Evolutionary conservation across 2,888 invertebrate genomes (phyloP).

Genomic region (Holacanthella duospinosa): DNA sequence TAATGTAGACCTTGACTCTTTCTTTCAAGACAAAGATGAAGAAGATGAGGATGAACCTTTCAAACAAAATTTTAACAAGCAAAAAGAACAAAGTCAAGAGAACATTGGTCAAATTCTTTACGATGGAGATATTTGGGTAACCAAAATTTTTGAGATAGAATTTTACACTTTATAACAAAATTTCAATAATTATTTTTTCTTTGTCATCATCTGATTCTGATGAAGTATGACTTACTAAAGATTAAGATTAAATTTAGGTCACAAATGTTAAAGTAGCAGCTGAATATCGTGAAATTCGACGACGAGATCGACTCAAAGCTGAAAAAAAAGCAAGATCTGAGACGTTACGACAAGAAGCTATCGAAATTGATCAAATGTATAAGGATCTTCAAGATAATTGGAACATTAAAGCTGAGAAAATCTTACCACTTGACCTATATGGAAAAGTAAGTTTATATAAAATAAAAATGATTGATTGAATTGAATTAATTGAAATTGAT

Average conservation of each 20-base stretch:
- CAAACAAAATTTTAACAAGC: background rate
- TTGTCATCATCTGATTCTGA: too few relatives aligned
- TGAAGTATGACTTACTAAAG: too few relatives aligned
- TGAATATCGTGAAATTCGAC: constrained; percentile 26
- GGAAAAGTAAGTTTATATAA: too few relatives aligned
- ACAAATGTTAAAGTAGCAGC: constrained; percentile 33
- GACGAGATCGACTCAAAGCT: constrained; percentile 37
- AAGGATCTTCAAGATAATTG: constrained; percentile 57
- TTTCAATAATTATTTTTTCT: background rate
- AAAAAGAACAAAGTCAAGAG: background rate
- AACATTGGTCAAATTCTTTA: background rate
- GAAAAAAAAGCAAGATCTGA: constrained; percentile 44
- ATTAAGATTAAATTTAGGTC: constrained; percentile 17
- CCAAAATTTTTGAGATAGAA: background rate
- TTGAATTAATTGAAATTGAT: too few relatives aligned
- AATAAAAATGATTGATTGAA: too few relatives aligned
- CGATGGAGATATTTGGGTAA: background rate
- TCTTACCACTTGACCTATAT: constrained; percentile 65
- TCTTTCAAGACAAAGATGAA: background rate
- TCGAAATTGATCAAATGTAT: constrained; percentile 53
- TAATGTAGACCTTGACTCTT: background rate
- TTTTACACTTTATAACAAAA: too few relatives aligned
- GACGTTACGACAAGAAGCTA: constrained; percentile 57
- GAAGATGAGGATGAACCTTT: background rate
- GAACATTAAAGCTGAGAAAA: constrained; percentile 52